Base-by-base conservation (phyloP, 2,797 vertebrate genomes). In the Chiroxiphia lanceolata region DNA sequence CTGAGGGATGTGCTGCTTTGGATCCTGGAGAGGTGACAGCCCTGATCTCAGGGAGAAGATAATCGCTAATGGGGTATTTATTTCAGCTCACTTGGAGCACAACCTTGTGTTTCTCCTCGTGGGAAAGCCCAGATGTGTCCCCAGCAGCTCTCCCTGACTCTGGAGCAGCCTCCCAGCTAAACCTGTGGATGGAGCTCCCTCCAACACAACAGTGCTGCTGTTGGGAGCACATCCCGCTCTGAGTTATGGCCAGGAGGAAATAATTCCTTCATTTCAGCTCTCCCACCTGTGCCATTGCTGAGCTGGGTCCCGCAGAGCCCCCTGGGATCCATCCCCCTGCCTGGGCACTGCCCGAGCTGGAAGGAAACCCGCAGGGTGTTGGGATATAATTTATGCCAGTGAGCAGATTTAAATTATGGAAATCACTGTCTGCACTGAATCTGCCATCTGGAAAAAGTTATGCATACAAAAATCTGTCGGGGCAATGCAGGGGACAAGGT, bases 331-430 rank as follows among this genome's bases (percentile, higher is more conserved):
- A 50, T 53, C 75, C 48, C 68, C 2, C 0, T 3, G 27, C n/a
- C 8, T 2, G 6, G 36, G 83, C 59, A 17, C 61, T 11, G 44
- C 79, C 1, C 12, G 57, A 71, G 84, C 88, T 29, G 74, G 31
- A 27, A 71, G 48, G 57, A 17, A 87, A 76, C 51, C 59, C 2
- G 1, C 0, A 5, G 8, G 18, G 61, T 61, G 78, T 22, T 74
- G 89, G 61, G 94, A 29, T 78, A 8, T 92, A 89, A 94, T 95
- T 95, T 65, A 75, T 81, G 94, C 88, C 70, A 94, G 90, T 68
- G 88, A 96, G 63, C 95, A 94, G 89, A 93, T 94, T 94, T 91
- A 80, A 96, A 95, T 96, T 85, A 96, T 97, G 95, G 60, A 95
- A 96, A 96, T 96, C 68, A 63, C 82, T 89, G 94, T 95, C 95